phyloP scores from a whole-genome alignment of 2,113 vertebrate genomes.

The Xenotilapia longispinis region DNA sequence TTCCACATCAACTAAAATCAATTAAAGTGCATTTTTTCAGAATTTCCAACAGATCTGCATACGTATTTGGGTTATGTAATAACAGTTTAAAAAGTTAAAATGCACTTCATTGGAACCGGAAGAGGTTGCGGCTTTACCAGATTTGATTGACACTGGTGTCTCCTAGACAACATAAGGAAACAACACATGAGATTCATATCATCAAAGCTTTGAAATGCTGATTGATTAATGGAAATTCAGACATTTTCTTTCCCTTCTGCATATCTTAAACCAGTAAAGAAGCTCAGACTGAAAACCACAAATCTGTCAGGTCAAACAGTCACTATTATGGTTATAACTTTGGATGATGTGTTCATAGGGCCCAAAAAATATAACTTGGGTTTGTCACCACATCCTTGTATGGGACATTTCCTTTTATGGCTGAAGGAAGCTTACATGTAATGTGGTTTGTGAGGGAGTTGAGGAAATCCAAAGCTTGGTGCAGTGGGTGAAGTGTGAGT shows the following conservation, averaged over 20 bases:
- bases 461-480: neutral
- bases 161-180: neutral
- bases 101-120: neutral
- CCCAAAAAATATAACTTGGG: neutral
- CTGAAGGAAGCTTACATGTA: neutral
- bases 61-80: neutral
- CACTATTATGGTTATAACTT: neutral
- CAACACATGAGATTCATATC: neutral
- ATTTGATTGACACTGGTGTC: neutral
- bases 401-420: neutral
- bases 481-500: neutral
- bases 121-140: neutral
- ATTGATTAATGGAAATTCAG: neutral
- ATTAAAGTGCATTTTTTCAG: neutral
- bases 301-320: neutral
- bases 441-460: neutral
- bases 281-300: neutral
- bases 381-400: neutral
- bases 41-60: neutral
- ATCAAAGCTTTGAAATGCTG: neutral
- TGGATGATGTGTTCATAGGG: neutral
- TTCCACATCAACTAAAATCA: neutral
- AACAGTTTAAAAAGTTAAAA: neutral
- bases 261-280: neutral
- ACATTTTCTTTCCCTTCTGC: neutral